Base-by-base conservation (phyloP, 37 sponge, comb jelly and placozoan species). In the Dysidea cf. avara region DNA sequence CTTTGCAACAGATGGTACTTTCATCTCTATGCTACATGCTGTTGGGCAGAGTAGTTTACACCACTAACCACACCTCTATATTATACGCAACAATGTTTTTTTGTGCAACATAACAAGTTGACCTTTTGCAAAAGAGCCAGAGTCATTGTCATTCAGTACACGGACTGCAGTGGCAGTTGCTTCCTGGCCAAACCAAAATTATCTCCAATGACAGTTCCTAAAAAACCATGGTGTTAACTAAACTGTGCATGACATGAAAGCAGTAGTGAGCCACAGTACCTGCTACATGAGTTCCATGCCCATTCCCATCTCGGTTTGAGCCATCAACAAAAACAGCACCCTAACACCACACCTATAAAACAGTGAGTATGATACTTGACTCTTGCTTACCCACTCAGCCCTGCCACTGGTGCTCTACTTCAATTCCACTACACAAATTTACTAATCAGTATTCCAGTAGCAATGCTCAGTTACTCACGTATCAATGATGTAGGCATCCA, bases 271-370 rank as follows among this genome's bases (percentile, higher is more conserved):
- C 25, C 5, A 62, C 25, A 18, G 12, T 56, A 56, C 72, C 72
- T 17, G 72, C 72, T 7, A 71, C 72, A 11, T 71, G 72, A 7
- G 72, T 71, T 22, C 72, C 72, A 53, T 71, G 72, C 2, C 72
- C 72, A 13, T 71, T 71, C 2, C 2, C 28, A 57, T 71, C 30
- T n/a, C n/a, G n/a, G n/a, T n/a, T n/a, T 30, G 64, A 34, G 33
- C 31, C 7, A 9, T 62, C 33, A 22, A 62, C 33, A 7, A 13
- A 62, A 28, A 32, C 64, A 30, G 31, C 31, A 9, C 64, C 64
- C 64, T 62, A 34, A 12, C 33, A 30, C n/a, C 2, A 28, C n/a
- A n/a, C 5, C 64, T 13, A 30, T 5, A 2, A 30, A 30, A 62
- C 7, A 2, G 5, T 30, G 33, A 62, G 33, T 9, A 3, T n/a